Evolutionary conservation across 1,140 invertebrate genomes (phyloP).

Genomic region (Atta colombica): DNA sequence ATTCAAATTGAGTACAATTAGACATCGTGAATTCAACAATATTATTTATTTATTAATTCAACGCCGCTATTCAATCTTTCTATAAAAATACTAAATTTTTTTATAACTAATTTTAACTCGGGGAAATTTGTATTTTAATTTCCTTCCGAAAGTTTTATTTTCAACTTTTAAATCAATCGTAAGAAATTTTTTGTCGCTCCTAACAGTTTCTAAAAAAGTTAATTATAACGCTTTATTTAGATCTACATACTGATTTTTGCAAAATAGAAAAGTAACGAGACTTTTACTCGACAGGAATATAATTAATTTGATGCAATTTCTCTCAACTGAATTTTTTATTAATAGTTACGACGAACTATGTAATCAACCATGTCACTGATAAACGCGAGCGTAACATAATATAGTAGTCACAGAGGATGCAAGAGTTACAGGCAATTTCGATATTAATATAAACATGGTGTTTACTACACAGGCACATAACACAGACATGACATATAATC

Average conservation of each 20-base stretch:
- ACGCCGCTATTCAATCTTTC: not conserved
- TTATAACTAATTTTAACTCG: not conserved
- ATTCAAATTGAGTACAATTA: too few relatives aligned
- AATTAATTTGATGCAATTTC: not conserved
- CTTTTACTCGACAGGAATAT: not conserved
- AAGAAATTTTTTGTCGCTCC: not conserved
- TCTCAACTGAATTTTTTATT: slow-evolving; percentile 22
- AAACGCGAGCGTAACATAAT: slow-evolving; percentile 2
- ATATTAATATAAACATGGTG: slow-evolving; percentile 41
- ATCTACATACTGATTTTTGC: not conserved
- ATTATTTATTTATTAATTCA: not conserved
- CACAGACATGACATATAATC: slow-evolving; percentile 20
- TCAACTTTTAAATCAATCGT: not conserved
- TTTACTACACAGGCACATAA: not conserved
- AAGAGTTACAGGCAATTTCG: slow-evolving; percentile 38
- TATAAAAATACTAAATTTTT: not conserved
- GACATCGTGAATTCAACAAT: too few relatives aligned
- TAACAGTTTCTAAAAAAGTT: not conserved
- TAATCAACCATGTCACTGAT: slow-evolving; percentile 1
- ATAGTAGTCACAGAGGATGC: slow-evolving; percentile 2
- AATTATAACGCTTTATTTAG: not conserved
- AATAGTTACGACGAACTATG: not conserved
- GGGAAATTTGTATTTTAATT: not conserved
- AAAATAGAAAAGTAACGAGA: not conserved
- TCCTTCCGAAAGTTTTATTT: not conserved